Evolutionary conservation across 2,113 vertebrate genomes (phyloP).

Genomic region (Thomomys bottae): DNA sequence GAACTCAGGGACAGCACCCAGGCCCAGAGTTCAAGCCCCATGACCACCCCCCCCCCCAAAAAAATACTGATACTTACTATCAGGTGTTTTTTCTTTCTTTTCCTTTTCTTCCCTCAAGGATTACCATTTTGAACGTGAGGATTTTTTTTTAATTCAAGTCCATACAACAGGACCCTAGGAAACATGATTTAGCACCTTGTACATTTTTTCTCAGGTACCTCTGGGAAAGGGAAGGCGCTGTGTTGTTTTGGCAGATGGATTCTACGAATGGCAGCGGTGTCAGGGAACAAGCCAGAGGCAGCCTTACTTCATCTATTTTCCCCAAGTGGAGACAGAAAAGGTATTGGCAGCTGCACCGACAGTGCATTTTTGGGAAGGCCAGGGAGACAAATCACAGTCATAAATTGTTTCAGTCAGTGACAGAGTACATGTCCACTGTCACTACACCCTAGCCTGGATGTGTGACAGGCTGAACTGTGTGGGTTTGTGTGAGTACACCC

Average conservation of each 20-base stretch:
- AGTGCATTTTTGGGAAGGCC: background rate
- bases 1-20: too few relatives aligned
- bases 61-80: too few relatives aligned
- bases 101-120: too few relatives aligned
- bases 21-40: too few relatives aligned
- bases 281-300: slow-evolving; percentile 86
- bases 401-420: background rate
- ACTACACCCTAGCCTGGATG: background rate
- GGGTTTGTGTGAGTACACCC: background rate
- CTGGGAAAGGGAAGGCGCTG: slow-evolving; percentile 94
- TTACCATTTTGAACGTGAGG: too few relatives aligned
- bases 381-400: background rate
- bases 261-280: slow-evolving; percentile 94
- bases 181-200: background rate
- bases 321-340: slow-evolving; percentile 82
- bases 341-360: slow-evolving; percentile 62
- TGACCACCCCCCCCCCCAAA: too few relatives aligned
- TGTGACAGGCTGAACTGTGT: background rate
- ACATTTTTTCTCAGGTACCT: slow-evolving; percentile 86
- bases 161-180: background rate
- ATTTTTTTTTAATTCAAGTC: background rate
- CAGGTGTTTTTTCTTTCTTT: too few relatives aligned
- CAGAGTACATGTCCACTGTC: background rate
- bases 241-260: slow-evolving; percentile 96
- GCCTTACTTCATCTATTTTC: slow-evolving; percentile 98